Evolutionary conservation across 2,888 invertebrate species (phyloP), one percentile per base, ranked within the genome.

Genomic region (Noctuana brunneofusca): DNA sequence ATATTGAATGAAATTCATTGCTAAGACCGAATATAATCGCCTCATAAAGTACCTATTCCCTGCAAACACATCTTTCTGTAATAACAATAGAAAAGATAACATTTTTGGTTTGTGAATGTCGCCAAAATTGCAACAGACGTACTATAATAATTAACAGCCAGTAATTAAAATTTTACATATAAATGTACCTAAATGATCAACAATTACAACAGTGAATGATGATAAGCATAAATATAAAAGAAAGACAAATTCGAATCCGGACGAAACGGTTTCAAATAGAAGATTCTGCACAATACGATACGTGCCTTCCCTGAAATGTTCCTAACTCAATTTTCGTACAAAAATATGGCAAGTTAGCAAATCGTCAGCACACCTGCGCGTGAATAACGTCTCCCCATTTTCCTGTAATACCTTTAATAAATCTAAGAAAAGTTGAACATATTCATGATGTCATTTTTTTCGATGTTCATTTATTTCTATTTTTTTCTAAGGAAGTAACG

Each of bases 291-390:
- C 67, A 65, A 67, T 67, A 67, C 46, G 59, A 67, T 68, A 69
- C 69, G 67, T 67, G 69, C 65, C 64, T 68, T 66, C 65, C 60
- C 66, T 66, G 65, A 72, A 78, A 77, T 75, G 70, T 75, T 77
- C 69, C 78, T 71, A 80, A 81, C 87, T 88, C 84, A 84, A 87
- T 89, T 86, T 78, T 73, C 78, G 74, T 75, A 79, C 83, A 84
- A 87, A 89, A 89, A 89, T 89, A 87, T 84, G 79, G 83, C 85
- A 78, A 87, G 80, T 88, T 90, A 87, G 91, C 89, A 85, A 86
- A 89, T 89, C 83, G 88, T 87, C 87, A 84, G 86, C 80, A 79
- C 90, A 90, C 89, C 89, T 90, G 90, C 77, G 86, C 80, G 67
- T 88, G 90, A 90, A 82, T 87, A 85, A 90, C 87, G 89, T 72